phyloP scores from a whole-genome alignment of 23 tunicate genomes.

The Diplosoma virens region DNA sequence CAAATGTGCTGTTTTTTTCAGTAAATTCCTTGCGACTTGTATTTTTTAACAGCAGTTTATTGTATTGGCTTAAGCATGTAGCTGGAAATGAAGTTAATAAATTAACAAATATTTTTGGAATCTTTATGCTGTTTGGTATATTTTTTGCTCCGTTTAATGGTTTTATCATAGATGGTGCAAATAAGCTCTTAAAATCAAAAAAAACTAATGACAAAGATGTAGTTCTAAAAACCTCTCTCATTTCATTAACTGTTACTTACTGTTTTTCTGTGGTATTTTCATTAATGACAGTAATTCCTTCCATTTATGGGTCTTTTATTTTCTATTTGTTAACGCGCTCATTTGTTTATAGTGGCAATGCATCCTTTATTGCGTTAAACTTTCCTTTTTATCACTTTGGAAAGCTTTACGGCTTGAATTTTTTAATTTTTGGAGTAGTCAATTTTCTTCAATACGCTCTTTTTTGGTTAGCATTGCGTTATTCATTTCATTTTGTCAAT shows the following conservation, averaged over 20 bases:
- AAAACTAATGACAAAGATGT: background rate
- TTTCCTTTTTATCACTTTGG: slow-evolving; percentile 24
- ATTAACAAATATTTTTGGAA: slow-evolving; percentile 3
- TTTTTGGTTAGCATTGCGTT: slow-evolving; percentile 8
- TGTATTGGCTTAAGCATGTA: slow-evolving; percentile 8
- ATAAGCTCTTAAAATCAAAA: background rate
- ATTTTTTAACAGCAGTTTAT: slow-evolving; percentile 10
- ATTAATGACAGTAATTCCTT: background rate
- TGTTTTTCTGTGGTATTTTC: background rate
- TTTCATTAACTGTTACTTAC: slow-evolving; percentile 5
- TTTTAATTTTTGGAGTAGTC: background rate
- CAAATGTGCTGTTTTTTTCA: too few relatives aligned
- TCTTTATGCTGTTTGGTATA: background rate
- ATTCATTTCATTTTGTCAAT: background rate
- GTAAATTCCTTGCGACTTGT: slow-evolving; percentile 13
- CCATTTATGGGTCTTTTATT: slow-evolving; percentile 6
- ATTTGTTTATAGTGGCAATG: slow-evolving; percentile 16
- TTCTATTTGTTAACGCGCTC: background rate
- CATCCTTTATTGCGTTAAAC: background rate
- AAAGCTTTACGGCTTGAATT: slow-evolving; percentile 6
- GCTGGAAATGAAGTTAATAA: background rate
- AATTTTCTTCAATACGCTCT: slow-evolving; percentile 18
- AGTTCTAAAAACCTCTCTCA: background rate
- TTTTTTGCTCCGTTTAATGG: slow-evolving; percentile 29
- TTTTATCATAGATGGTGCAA: background rate